Conservation (phyloP, 2,888 invertebrate species). For the Hemithea aestivaria region DNA sequence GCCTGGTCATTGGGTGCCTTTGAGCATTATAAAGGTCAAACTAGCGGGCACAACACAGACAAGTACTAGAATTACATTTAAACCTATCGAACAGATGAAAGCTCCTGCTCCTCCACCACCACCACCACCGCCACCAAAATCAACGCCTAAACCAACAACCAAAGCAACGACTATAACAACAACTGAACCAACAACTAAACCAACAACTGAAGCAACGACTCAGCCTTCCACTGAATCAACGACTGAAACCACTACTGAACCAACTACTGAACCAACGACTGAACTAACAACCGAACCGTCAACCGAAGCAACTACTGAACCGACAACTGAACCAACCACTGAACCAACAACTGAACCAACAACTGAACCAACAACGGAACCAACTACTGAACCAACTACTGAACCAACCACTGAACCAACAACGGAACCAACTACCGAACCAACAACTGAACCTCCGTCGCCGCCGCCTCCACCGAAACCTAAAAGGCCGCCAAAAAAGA, state of each 20-base stretch:
- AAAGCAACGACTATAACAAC: neutral
- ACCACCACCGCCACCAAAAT: too few species aligned
- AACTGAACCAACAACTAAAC: too few species aligned
- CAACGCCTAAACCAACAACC: neutral
- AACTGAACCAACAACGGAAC: too few species aligned
- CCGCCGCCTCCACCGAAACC: neutral
- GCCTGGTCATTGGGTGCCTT: slow-evolving; percentile 58
- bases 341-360: too few species aligned
- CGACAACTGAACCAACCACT: too few species aligned
- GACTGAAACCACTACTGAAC: slow-evolving; percentile 1
- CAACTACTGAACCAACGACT: too few species aligned
- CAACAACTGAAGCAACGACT: neutral
- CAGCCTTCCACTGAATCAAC: slow-evolving; percentile 1
- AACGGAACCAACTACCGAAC: too few species aligned
- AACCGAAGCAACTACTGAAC: neutral
- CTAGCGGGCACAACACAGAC: slow-evolving; percentile 34
- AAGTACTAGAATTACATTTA: too few species aligned
- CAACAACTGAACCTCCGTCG: slow-evolving; percentile 3
- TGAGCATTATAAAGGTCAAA: slow-evolving; percentile 49
- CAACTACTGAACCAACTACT: too few species aligned
- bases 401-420: too few species aligned
- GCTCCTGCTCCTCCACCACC: too few species aligned
- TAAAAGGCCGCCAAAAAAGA: too few species aligned
- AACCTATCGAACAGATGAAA: neutral
- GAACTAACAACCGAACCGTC: slow-evolving; percentile 3